Evolutionary conservation across 2,888 invertebrate genomes (phyloP).

Genomic region (Phaonia tiefii): DNA sequence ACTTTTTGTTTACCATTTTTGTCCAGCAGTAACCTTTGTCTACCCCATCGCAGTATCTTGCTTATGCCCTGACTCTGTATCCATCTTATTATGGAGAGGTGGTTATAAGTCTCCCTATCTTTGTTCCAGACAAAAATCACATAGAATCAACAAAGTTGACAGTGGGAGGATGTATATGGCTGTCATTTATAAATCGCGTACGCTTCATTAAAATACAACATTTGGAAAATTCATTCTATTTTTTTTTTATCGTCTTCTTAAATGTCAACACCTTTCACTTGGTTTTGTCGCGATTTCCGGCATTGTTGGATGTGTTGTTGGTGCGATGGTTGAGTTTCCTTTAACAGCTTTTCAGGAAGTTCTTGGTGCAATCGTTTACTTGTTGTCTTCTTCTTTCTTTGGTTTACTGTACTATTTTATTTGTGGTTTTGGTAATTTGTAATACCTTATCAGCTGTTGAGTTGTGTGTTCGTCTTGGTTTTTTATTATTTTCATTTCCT

Average conservation of each 20-base stretch:
- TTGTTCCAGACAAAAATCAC: no score
- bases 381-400: no score
- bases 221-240: constrained; percentile 63
- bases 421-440: constrained; percentile 73
- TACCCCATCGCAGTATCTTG: background rate
- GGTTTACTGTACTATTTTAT: constrained; percentile 19
- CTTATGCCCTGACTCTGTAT: no score
- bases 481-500: background rate
- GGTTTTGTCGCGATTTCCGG: constrained; percentile 51
- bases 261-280: constrained; percentile 58
- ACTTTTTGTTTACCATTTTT: constrained; percentile 15
- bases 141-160: no score
- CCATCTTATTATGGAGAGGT: no score
- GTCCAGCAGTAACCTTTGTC: constrained; percentile 28
- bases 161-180: no score
- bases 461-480: constrained; percentile 42
- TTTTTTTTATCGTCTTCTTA: constrained; percentile 35
- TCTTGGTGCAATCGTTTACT: constrained; percentile 22
- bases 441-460: constrained; percentile 75
- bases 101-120: no score
- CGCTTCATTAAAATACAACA: constrained; percentile 79
- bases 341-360: constrained; percentile 38
- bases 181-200: constrained; percentile 75
- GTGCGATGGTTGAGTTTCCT: constrained; percentile 7
- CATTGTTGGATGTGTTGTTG: constrained; percentile 22